Evolutionary conservation across 2,888 invertebrate species (phyloP), one percentile per base, ranked within the genome.

Genomic region (Allacma fusca): DNA sequence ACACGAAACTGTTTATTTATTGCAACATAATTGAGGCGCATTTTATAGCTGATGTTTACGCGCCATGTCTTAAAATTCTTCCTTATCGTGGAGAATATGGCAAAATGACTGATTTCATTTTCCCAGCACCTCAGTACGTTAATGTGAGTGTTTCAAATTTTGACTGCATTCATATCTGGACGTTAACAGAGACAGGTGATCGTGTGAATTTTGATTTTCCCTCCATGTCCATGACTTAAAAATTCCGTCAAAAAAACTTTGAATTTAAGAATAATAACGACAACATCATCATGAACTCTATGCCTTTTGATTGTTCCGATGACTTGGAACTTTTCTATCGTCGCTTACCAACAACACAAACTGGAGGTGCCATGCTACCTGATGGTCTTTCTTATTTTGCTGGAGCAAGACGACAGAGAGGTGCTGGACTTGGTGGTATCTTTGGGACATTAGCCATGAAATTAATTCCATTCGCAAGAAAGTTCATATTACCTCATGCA

Each of bases 101-200:
- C 57, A 19, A 64, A n/a, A 34, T 29, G 34, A 2, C 21, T 24
- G 26, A 26, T 21, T 44, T 43, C 64, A 13, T 21, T 4, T 71
- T 77, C 26, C 5, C 28, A 4, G 7, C 62, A 9, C 65, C 65
- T 12, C 65, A 77, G 0, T 77, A 34, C 26, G 26, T 77, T 19
- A 24, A 59, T 5, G 24, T 77, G 28, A 5, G 23, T 7, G 29
- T 40, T 40, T 24, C 71, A 19, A 23, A 64, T 19, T 72, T 77
- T 77, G 72, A 77, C 43, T 34, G 19, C 9, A 77, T 77, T 29
- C 77, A 77, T 24, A 28, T 72, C 21, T 77, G 72, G 65, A 72
- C 72, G 64, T 16, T 62, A n/a, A 77, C 26, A 1, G 77, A 77
- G 65, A 19, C 67, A 19, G 77, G 77, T 40, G 77, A 77, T 5